Conservation (phyloP, 2,113 vertebrate species). For the Crotalus horridus region DNA sequence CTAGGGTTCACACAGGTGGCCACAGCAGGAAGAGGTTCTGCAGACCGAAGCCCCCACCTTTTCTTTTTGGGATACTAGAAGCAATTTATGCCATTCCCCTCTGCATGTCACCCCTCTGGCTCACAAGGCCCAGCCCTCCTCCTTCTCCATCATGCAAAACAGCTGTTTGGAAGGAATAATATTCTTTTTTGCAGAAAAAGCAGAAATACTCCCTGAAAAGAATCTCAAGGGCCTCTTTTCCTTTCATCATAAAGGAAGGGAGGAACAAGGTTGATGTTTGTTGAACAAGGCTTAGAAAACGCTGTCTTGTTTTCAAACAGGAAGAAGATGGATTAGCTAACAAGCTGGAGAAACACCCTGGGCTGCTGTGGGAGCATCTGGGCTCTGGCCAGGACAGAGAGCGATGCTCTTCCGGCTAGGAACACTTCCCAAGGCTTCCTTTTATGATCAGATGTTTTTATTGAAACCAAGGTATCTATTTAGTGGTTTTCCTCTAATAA, state of each 20-base stretch:
- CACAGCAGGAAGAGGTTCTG: background rate
- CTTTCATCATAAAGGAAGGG: conserved; percentile 21
- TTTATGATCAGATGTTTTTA: background rate
- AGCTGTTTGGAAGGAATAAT: conserved; percentile 46
- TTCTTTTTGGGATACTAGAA: background rate
- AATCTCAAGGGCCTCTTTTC: background rate
- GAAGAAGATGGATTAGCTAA: conserved; percentile 1
- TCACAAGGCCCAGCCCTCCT: background rate
- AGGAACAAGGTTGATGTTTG: conserved; percentile 41
- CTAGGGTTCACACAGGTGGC: background rate
- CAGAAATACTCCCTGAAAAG: conserved; percentile 33
- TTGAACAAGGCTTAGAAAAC: background rate
- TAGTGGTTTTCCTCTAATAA: conserved; percentile 43
- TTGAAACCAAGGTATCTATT: conserved; percentile 35
- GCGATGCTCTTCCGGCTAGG: conserved; percentile 27
- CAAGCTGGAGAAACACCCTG: conserved; percentile 1
- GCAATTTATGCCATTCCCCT: conserved; percentile 1
- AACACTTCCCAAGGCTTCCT: conserved; percentile 17
- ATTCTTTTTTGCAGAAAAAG: conserved; percentile 54
- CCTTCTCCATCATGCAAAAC: conserved; percentile 18
- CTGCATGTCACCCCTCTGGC: background rate
- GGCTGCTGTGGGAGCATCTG: conserved; percentile 31
- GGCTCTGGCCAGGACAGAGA: background rate
- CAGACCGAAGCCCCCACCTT: too few relatives aligned
- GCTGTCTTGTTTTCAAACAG: conserved; percentile 15